phyloP scores from a whole-genome alignment of 2,888 invertebrate species.

The Oithona nana region DNA sequence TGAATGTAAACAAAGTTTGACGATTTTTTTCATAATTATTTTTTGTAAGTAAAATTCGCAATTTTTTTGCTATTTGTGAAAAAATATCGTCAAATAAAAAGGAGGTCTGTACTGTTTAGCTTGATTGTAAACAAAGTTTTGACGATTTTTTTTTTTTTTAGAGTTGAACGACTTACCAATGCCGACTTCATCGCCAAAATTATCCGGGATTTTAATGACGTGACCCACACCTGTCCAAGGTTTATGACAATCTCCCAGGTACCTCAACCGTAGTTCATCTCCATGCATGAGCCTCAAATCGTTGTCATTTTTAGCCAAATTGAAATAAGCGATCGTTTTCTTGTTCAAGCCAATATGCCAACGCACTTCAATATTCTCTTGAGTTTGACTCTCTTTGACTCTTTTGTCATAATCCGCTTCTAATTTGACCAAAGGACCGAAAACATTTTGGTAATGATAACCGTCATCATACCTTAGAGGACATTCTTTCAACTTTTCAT shows the following conservation, averaged over 20 bases:
- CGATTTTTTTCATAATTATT: too few species aligned
- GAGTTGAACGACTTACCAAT: too few species aligned
- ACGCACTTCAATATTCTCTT: slow-evolving; percentile 90
- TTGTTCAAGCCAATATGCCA: slow-evolving; percentile 98
- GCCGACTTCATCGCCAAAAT: slow-evolving; percentile 94
- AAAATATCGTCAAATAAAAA: too few species aligned
- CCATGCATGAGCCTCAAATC: slow-evolving; percentile 78
- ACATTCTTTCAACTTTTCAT: slow-evolving; percentile 78
- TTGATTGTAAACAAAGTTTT: too few species aligned
- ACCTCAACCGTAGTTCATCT: slow-evolving; percentile 80
- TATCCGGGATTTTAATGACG: slow-evolving; percentile 62
- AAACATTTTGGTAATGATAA: slow-evolving; percentile 95
- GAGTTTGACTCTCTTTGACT: slow-evolving; percentile 91
- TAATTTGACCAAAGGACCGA: slow-evolving; percentile 83
- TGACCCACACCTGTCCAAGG: slow-evolving; percentile 96
- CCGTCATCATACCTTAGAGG: slow-evolving; percentile 48
- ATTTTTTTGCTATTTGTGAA: too few species aligned
- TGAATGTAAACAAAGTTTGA: too few species aligned
- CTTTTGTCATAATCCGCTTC: slow-evolving; percentile 98
- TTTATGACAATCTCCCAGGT: slow-evolving; percentile 77
- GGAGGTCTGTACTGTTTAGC: too few species aligned
- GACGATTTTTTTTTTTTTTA: too few species aligned
- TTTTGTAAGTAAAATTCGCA: too few species aligned
- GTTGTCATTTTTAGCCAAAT: slow-evolving; percentile 87
- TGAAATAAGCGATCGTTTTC: slow-evolving; percentile 92